phyloP scores from a whole-genome alignment of 2,797 vertebrate species.

The Poeciliopsis gracilis region DNA sequence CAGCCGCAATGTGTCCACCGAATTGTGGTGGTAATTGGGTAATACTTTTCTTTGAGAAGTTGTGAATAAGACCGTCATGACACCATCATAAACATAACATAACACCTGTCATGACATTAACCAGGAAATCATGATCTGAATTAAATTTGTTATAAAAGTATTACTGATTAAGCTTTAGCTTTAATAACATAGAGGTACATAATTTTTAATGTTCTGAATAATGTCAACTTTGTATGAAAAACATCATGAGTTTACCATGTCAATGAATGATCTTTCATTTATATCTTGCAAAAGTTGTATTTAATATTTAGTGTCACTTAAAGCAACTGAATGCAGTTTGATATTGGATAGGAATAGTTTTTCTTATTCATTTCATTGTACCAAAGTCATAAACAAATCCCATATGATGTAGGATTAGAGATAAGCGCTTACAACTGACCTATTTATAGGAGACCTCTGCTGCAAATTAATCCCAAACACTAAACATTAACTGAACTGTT shows the following conservation, averaged over 20 bases:
- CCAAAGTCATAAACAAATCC: slow-evolving; percentile 5
- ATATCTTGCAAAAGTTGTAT: neutral
- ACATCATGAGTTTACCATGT: neutral
- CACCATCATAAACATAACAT: too few relatives aligned
- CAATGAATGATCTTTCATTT: neutral
- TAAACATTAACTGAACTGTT: slow-evolving; percentile 14
- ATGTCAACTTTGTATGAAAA: too few relatives aligned
- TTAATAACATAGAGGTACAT: too few relatives aligned
- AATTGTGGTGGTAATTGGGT: too few relatives aligned
- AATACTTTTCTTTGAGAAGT: too few relatives aligned
- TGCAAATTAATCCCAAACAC: slow-evolving; percentile 24
- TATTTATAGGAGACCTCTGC: slow-evolving; percentile 25
- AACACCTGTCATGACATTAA: too few relatives aligned
- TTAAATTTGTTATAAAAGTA: too few relatives aligned
- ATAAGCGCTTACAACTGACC: slow-evolving; percentile 36
- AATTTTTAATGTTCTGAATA: too few relatives aligned
- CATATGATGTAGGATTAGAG: slow-evolving; percentile 37
- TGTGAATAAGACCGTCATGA: too few relatives aligned
- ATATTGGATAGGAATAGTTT: neutral
- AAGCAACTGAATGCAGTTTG: neutral
- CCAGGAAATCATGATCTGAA: too few relatives aligned
- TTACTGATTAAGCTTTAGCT: too few relatives aligned
- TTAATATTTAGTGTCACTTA: neutral
- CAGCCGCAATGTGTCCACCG: too few relatives aligned
- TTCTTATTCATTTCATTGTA: neutral